Evolutionary conservation across 2,888 invertebrate species (phyloP).

Genomic region (Punctoribates punctum): DNA sequence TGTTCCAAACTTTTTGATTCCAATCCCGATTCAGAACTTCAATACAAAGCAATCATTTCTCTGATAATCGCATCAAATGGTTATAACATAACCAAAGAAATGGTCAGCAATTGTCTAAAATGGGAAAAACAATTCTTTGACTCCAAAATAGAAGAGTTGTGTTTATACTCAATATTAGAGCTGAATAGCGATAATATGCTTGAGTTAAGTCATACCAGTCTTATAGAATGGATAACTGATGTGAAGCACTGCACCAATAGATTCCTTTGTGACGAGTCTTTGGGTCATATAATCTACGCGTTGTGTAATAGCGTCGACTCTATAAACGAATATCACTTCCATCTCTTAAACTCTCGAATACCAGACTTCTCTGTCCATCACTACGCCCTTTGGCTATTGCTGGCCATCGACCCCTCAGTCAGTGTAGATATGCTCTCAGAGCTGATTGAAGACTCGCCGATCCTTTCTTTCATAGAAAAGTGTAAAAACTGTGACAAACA

Average conservation of each 20-base stretch:
- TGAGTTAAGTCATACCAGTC: conserved; percentile 64
- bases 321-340: conserved; percentile 9
- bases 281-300: conserved; percentile 82
- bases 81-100: not conserved
- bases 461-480: not conserved
- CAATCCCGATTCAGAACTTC: conserved; percentile 56
- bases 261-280: conserved; percentile 78
- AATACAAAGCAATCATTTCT: conserved; percentile 39
- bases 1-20: conserved; percentile 87
- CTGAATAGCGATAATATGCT: conserved; percentile 1
- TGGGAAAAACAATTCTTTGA: conserved; percentile 24
- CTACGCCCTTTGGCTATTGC: conserved; percentile 14
- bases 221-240: conserved; percentile 89
- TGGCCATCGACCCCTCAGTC: not conserved
- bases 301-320: not conserved
- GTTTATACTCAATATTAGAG: conserved; percentile 11
- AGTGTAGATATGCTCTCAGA: not conserved
- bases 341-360: not conserved
- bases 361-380: not conserved
- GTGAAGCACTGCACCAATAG: conserved; percentile 97
- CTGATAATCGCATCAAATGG: not conserved
- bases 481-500: not conserved
- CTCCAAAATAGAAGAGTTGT: conserved; percentile 19
- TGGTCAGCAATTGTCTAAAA: not conserved
- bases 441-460: conserved; percentile 25